Base-by-base conservation (phyloP, 2,888 invertebrate genomes). In the Cataglyphis rosenhaueri region DNA sequence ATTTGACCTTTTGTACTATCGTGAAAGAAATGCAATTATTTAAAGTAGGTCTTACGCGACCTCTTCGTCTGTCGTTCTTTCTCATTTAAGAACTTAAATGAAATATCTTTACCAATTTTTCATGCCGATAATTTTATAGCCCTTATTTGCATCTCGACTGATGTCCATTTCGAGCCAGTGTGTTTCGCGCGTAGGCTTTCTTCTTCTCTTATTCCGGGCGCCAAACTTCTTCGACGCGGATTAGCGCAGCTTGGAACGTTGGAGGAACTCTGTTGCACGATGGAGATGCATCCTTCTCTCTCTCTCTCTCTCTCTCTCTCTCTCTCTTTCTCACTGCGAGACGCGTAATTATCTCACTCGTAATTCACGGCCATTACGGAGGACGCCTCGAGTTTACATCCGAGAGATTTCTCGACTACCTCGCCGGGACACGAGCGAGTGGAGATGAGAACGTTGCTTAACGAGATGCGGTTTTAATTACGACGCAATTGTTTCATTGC, bases 261-360 rank as follows among this genome's bases (percentile, higher is more conserved):
- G 57, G 21, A 29, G 29, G 10, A 76, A 66, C 66, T 9, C 41
- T 44, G 78, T 68, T 78, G 78, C 57, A 21, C 41, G 21, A 32
- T 15, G 29, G 21, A 41, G 41, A 32, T 35, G 32, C 32, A 44
- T 41, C 21, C 1, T 73, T 44, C 44, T 44, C 5, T 44, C 15
- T 15, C 25, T 41, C 21, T 12, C 18, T 38, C 9, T 38, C 25
- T 57, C 12, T 44, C 41, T 44, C 18, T 48, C n/a, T 48, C n/a
- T 18, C n/a, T 52, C n/a, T 52, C 29, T 41, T 18, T 9, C 18
- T 29, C 9, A 29, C 25, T 57, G 57, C 15, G 21, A 65, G 59
- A 68, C 64, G 64, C 65, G 82, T 85, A 88, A 88, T 88, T 85
- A 86, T 83, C 82, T 35, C 62, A 48, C 57, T 79, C 83, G 81